Evolutionary conservation across 2,888 invertebrate genomes (phyloP), one percentile per base, ranked within the genome.

Genomic region (Xestia xanthographa): DNA sequence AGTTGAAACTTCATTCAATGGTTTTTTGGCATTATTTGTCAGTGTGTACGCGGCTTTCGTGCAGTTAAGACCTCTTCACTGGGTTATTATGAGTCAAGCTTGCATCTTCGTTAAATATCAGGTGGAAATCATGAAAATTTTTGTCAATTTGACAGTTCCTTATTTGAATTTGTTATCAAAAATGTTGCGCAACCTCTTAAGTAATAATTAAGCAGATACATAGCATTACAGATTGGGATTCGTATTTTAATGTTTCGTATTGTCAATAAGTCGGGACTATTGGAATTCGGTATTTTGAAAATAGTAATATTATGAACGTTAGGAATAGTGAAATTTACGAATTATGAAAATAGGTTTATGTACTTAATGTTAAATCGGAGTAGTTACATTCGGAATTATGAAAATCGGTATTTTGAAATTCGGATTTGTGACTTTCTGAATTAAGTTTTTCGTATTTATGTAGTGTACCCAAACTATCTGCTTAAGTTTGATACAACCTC

Each of bases 11-110:
- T 58, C 17, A 58, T 29, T 29, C 20, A 29, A 29, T 29, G 20
- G 34, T 34, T 20, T 34, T 58, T 11, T 34, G 9, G 20, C 20
- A 20, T 20, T 60, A 6, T 20, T 34, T 60, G 11, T 53, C 68
- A 66, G 63, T 80, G 72, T 17, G 43, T 50, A 67, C 58, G 63
- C 81, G 62, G 72, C 72, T 80, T 66, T 34, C 34, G 53, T 60
- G 83, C 77, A 83, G 29, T 77, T 38, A n/a, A 77, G 72, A 80
- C 63, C 69, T 83, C 53, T 14, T 70, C 77, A 83, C 77, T 83
- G 83, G 77, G 80, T 70, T 70, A 75, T 58, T 77, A 71, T 41
- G 56, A 80, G 71, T 74, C 58, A 83, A 80, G 77, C 80, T 65
- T 43, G 53, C 63, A 41, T 70, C 22, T 67, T 41, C 12, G 63